Evolutionary conservation across 2,113 vertebrate species (phyloP).

Genomic region (Psephotus haematonotus): DNA sequence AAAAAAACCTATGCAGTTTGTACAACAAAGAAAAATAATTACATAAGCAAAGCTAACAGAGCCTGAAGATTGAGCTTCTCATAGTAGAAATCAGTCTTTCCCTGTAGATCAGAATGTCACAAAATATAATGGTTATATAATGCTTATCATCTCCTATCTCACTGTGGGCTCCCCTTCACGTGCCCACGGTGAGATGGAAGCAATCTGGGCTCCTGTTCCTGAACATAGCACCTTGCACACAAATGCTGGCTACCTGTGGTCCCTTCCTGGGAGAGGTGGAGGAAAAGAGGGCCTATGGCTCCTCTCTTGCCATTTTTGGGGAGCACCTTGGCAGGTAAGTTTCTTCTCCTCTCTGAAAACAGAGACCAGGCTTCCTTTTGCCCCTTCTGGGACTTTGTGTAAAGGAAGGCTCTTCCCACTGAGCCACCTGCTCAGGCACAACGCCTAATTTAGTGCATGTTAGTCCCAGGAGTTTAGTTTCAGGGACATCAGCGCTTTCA

Average conservation of each 20-base stretch:
- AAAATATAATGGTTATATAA: neutral
- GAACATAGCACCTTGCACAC: neutral
- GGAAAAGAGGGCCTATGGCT: accelerated
- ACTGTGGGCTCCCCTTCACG: neutral
- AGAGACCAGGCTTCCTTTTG: neutral
- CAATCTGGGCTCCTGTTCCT: accelerated
- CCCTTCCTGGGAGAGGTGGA: neutral
- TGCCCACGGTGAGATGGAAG: neutral
- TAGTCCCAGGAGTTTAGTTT: neutral
- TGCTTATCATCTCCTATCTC: neutral
- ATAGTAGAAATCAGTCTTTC: neutral
- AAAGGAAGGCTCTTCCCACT: neutral
- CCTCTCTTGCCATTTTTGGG: neutral
- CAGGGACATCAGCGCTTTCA: neutral
- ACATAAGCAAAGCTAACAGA: neutral
- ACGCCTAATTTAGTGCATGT: neutral
- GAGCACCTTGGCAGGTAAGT: neutral
- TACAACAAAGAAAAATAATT: neutral
- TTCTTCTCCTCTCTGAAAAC: neutral
- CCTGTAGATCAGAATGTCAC: neutral
- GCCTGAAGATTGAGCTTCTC: neutral
- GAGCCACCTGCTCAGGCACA: neutral
- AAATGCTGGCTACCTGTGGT: accelerated
- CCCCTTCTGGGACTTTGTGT: neutral
- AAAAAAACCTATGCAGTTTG: neutral